phyloP scores from a whole-genome alignment of 2,888 invertebrate species.

The Lasioglossum figueresi region DNA sequence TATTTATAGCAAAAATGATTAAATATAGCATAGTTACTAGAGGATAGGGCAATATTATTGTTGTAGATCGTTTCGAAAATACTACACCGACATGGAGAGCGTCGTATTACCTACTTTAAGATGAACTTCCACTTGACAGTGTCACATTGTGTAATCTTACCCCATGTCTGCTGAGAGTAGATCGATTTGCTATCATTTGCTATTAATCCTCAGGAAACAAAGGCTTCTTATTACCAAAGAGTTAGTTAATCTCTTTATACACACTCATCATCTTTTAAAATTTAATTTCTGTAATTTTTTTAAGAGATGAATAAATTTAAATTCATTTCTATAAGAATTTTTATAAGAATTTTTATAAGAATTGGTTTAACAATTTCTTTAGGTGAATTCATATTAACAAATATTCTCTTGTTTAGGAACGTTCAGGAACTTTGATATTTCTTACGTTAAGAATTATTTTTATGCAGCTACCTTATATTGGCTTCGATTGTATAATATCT shows the following conservation, averaged over 20 bases:
- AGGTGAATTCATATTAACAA: background rate
- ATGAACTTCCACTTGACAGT: background rate
- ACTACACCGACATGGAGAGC: background rate
- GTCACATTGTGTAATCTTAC: background rate
- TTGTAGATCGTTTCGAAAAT: background rate
- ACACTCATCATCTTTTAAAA: background rate
- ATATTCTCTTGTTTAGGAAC: too few relatives aligned
- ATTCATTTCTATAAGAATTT: too few relatives aligned
- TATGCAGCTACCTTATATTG: too few relatives aligned
- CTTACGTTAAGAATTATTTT: too few relatives aligned
- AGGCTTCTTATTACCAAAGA: background rate
- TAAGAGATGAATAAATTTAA: background rate
- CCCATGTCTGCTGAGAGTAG: background rate
- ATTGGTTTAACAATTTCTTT: background rate
- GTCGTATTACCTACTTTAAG: background rate
- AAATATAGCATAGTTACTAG: background rate
- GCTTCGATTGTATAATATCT: too few relatives aligned
- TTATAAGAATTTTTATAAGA: background rate
- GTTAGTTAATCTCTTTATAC: background rate
- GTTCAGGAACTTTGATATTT: too few relatives aligned
- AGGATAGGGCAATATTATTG: background rate
- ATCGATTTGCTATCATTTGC: background rate
- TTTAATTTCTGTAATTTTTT: background rate
- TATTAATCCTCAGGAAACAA: background rate
- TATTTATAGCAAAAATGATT: background rate